Conservation (phyloP, 2,888 invertebrate genomes). For the Plebejus argus region DNA sequence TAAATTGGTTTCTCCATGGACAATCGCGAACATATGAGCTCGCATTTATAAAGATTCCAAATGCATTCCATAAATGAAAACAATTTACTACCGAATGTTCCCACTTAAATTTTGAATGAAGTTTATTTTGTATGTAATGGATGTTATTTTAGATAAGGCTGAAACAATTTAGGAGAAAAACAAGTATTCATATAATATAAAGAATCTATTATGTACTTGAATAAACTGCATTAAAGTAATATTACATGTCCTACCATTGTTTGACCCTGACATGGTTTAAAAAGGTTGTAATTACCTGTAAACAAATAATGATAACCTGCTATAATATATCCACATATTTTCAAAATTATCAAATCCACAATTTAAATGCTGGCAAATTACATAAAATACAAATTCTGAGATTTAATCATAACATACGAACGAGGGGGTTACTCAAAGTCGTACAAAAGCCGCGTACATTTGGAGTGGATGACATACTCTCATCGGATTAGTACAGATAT, state of each 20-base stretch:
- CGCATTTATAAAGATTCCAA: constrained; percentile 76
- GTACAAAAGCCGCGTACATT: constrained; percentile 62
- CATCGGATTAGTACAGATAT: constrained; percentile 72
- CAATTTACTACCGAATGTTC: constrained; percentile 75
- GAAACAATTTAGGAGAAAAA: not conserved
- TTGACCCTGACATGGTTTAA: too few relatives aligned
- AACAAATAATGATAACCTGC: not conserved
- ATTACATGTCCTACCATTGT: too few relatives aligned
- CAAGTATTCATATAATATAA: not conserved
- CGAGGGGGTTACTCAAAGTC: constrained; percentile 62
- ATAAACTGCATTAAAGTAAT: too few relatives aligned
- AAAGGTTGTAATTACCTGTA: too few relatives aligned
- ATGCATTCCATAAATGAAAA: constrained; percentile 74
- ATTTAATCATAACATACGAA: constrained; percentile 47
- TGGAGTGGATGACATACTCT: constrained; percentile 74
- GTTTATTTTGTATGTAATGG: constrained; percentile 53
- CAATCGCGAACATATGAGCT: constrained; percentile 56
- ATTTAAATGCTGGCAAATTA: not conserved
- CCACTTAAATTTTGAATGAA: constrained; percentile 61
- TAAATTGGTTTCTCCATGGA: constrained; percentile 47
- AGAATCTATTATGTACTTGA: too few relatives aligned
- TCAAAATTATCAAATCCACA: not conserved
- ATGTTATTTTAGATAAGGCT: constrained; percentile 1
- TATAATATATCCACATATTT: not conserved
- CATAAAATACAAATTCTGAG: constrained; percentile 24